phyloP scores from a whole-genome alignment of 2,113 vertebrate species.

The Melanostigma gelatinosum region DNA sequence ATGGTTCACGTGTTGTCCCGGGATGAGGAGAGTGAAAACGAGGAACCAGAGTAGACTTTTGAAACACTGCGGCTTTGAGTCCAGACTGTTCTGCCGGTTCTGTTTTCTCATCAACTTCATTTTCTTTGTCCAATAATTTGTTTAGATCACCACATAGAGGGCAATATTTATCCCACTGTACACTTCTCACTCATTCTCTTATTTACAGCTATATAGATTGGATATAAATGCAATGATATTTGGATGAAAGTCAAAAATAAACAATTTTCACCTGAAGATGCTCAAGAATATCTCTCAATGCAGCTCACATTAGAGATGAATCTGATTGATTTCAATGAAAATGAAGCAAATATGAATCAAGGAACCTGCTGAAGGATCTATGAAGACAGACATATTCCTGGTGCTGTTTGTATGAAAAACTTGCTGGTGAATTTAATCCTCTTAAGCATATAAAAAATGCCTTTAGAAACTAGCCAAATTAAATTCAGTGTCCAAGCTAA shows the following conservation, averaged over 20 bases:
- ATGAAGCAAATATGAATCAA: not conserved
- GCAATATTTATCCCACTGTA: conserved; percentile 39
- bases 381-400: conserved; percentile 9
- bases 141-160: conserved; percentile 32
- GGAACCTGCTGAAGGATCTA: conserved; percentile 17
- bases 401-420: conserved; percentile 19
- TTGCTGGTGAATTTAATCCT: conserved; percentile 12
- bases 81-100: conserved; percentile 14
- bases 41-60: conserved; percentile 9
- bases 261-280: conserved; percentile 46
- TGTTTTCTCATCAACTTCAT: conserved; percentile 18
- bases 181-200: conserved; percentile 35
- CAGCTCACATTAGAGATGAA: not conserved
- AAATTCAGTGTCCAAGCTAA: conserved; percentile 29
- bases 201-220: conserved; percentile 47
- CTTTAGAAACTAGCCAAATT: conserved; percentile 35
- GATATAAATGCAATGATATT: conserved; percentile 51
- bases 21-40: not conserved
- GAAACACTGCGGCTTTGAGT: conserved; percentile 25
- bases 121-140: conserved; percentile 30
- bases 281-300: conserved; percentile 24
- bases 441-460: conserved; percentile 15
- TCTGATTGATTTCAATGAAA: not conserved
- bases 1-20: not conserved
- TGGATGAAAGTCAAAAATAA: conserved; percentile 53